Base-by-base conservation (phyloP, 2,113 vertebrate genomes). In the Xenopus laevis region DNA sequence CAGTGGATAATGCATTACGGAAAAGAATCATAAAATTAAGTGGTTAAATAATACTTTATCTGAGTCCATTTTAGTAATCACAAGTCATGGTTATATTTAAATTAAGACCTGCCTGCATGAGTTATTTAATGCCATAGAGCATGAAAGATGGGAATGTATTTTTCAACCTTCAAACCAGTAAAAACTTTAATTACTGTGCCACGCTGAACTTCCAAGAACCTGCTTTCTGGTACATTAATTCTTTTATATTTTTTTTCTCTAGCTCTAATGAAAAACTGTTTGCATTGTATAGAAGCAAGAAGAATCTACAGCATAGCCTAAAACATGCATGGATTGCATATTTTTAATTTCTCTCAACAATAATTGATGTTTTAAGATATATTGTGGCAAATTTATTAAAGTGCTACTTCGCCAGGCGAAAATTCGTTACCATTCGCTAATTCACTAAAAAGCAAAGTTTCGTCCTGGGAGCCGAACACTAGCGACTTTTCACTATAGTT, bases 221-320 rank as follows among this genome's bases (percentile, higher is more conserved):
- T 55, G 53, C 53, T 55, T 55, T 55, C 15, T 55, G 53, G 53
- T 55, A 55, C 53, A 55, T 55, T 55, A 55, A 55, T n/a, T n/a
- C 53, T 55, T 55, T 55, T 55, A 55, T 55, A n/a, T 55, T 55
- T 55, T 55, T 55, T 55, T n/a, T n/a, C n/a, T 55, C 53, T 55
- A 55, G 15, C 53, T n/a, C 53, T 55, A 55, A 55, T 55, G 53
- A 55, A 55, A 55, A 55, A 55, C 53, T 7, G 17, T n/a, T 16
- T 55, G 53, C 53, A 55, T 55, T 55, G 17, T n/a, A 4, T 50
- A 50, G 47, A 50, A 50, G 47, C 47, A 55, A 8, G 16, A 55
- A 55, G 6, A 55, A 55, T 55, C 53, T 55, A 8, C 17, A 8
- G 17, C 15, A 55, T n/a, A 55, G 17, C 8, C 23, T 55, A 55